These are phyloP conservation scores for Loris lydekkerianus DNA, from an alignment of 2,797 vertebrate species.

Conservation along the genomic window DNA sequence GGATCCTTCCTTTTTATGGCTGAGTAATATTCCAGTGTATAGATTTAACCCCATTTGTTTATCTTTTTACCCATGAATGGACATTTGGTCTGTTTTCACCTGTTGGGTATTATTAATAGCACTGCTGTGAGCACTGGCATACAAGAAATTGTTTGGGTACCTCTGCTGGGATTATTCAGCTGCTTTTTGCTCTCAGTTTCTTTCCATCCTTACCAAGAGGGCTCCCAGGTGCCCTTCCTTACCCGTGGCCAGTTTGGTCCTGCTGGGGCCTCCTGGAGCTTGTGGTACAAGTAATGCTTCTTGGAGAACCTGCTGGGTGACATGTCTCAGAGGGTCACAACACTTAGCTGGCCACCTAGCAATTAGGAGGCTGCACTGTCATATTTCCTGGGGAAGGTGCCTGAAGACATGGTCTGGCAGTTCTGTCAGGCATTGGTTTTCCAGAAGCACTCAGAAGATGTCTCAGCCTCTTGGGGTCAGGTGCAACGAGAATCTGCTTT, in stretches of 20 bases:
- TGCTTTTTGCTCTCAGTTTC: not conserved
- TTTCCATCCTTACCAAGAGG: not conserved
- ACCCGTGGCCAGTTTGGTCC: not conserved
- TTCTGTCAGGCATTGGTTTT: not conserved
- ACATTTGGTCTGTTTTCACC: not conserved
- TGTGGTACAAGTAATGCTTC: slow-evolving; percentile 6
- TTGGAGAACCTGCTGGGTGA: slow-evolving; percentile 70
- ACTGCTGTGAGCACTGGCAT: not conserved
- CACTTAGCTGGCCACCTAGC: slow-evolving; percentile 25
- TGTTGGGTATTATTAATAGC: not conserved
- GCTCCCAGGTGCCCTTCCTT: not conserved
- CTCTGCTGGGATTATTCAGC: not conserved
- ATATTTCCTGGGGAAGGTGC: not conserved
- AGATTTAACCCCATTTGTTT: not conserved
- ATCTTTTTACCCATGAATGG: not conserved
- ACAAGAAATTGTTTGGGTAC: too few relatives aligned
- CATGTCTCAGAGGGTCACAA: slow-evolving; percentile 70
- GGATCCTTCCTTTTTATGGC: not conserved
- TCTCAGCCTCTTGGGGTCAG: not conserved
- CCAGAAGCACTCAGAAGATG: not conserved
- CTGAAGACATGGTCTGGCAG: not conserved
- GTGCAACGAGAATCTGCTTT: not conserved
- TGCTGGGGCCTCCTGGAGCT: not conserved
- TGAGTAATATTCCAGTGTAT: not conserved
- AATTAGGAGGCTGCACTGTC: slow-evolving; percentile 63